Conservation (phyloP, 2,797 vertebrate species). For the Limnodromus scolopaceus region DNA sequence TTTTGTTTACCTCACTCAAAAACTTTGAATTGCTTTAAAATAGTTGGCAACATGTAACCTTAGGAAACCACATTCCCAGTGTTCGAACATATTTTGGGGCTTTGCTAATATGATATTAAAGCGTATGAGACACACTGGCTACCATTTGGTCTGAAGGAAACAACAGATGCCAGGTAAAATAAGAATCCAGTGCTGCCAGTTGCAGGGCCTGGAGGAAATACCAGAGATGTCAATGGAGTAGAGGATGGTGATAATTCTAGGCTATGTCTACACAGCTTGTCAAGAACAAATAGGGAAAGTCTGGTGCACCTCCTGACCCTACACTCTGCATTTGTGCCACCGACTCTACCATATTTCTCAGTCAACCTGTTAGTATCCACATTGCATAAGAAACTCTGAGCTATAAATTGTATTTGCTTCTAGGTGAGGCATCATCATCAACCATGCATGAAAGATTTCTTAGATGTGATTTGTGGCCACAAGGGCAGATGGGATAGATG, state of each 20-base stretch:
- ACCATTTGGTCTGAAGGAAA: conserved; percentile 67
- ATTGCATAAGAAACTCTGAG: conserved; percentile 37
- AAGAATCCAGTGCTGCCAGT: conserved; percentile 67
- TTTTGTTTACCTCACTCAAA: neutral
- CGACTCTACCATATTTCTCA: neutral
- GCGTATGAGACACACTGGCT: conserved; percentile 56
- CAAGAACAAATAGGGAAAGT: conserved; percentile 58
- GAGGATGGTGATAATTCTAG: conserved; percentile 65
- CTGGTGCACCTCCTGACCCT: neutral
- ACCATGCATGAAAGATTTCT: neutral
- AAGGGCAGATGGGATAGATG: neutral
- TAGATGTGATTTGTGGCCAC: neutral
- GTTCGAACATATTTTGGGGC: conserved; percentile 41
- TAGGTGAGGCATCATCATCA: neutral
- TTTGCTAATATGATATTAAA: conserved; percentile 63
- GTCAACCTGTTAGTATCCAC: neutral
- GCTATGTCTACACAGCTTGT: conserved; percentile 50
- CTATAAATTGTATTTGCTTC: neutral
- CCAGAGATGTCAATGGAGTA: conserved; percentile 59
- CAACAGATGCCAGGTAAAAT: conserved; percentile 73
- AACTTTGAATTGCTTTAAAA: conserved; percentile 16
- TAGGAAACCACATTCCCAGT: conserved; percentile 46
- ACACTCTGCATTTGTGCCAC: neutral
- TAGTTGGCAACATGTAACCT: conserved; percentile 33
- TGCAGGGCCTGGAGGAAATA: conserved; percentile 64